A percentile compares a stretch with the other conserved stretches of the same genome.
Evolutionary conservation across 2,888 invertebrate genomes (phyloP).

Genomic region (Machimus rusticus): DNA sequence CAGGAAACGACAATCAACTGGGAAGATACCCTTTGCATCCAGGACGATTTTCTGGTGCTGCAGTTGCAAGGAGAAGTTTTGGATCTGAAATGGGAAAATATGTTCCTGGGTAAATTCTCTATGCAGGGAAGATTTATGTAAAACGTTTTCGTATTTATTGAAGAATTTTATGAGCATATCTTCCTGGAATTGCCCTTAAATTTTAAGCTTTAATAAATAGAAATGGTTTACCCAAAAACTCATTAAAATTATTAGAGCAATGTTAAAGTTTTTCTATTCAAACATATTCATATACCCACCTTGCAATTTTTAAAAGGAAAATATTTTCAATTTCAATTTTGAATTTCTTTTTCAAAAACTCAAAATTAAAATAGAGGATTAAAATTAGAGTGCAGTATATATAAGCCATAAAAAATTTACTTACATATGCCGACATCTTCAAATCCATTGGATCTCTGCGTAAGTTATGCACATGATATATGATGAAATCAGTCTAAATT

Average conservation of each 20-base stretch:
- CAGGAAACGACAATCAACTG: slow-evolving; percentile 6
- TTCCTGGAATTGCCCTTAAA: not conserved
- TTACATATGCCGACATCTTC: not conserved
- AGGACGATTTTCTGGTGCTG: slow-evolving; percentile 10
- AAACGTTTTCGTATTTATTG: not conserved
- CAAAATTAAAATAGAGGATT: too few species aligned
- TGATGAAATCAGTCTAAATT: not conserved
- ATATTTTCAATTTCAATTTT: too few species aligned
- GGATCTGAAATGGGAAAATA: slow-evolving; percentile 14
- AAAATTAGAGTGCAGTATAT: not conserved
- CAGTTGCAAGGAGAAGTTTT: slow-evolving; percentile 30
- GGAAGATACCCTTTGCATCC: slow-evolving; percentile 4
- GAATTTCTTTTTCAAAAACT: too few species aligned
- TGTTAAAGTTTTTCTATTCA: too few species aligned
- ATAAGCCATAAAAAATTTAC: not conserved
- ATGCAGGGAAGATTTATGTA: not conserved
- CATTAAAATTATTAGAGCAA: not conserved
- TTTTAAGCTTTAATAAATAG: not conserved
- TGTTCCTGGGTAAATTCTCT: not conserved
- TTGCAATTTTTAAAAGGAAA: too few species aligned
- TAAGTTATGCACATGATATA: not conserved
- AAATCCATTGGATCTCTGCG: not conserved
- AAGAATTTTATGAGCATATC: not conserved
- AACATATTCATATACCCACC: too few species aligned
- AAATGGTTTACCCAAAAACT: not conserved